Evolutionary conservation across 2,113 vertebrate species (phyloP), one percentile per base, ranked within the genome.

Genomic region (Rafetus swinhoei): DNA sequence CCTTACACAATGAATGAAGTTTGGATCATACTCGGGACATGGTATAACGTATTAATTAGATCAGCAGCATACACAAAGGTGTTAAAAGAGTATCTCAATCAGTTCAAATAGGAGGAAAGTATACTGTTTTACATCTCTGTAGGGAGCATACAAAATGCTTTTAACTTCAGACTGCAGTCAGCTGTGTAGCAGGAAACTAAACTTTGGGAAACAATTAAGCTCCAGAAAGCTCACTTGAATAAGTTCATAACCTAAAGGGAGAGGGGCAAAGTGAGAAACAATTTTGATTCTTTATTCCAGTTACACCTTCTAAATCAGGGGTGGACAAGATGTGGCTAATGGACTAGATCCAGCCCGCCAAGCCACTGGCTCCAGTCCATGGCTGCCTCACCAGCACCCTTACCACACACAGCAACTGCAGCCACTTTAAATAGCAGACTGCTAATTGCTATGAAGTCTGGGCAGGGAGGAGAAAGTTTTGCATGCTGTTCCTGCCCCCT

Each of bases 171-270:
- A 62, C 62, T 76, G 85, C 53, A 93, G 60, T 0, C 6, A 92
- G 92, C 35, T 81, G 59, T 94, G 91, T 85, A 96, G 60, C 86
- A 95, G 65, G 91, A 92, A 93, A 95, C 56, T 92, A 88, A 95
- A 95, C 94, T 93, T 90, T 59, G 56, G 90, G 96, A 92, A 97
- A 92, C 77, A 95, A 94, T 96, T 96, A 95, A 93, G 13, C 81
- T 60, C 83, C 83, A 88, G 50, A 86, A 96, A 95, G 96, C 82
- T 93, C 88, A 94, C 86, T 93, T 81, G 87, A 94, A 84, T 93
- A 93, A 95, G 82, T 95, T 97, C 84, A 88, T 79, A 94, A 94
- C 79, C 95, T 96, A 89, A 93, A 91, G 72, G 50, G 56, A 96
- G 90, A 93, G 29, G 84, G 53, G 0, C 0, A 91, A 93, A 92